Conservation (phyloP, 2,797 vertebrate species). For the Otolemur crassicaudatus region DNA sequence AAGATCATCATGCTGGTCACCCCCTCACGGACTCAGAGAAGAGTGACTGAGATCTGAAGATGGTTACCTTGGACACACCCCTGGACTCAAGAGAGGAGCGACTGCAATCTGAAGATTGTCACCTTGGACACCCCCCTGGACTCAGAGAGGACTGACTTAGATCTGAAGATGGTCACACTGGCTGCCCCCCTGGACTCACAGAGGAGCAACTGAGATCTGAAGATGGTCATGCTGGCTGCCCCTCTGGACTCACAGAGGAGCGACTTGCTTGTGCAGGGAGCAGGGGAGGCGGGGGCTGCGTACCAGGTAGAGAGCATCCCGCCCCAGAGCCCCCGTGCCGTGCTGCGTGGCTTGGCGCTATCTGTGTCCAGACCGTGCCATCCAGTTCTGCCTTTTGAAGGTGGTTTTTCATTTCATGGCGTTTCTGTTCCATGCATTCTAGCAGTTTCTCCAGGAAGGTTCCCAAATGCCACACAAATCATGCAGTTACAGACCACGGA, state of each 20-base stretch:
- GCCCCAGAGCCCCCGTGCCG: no score
- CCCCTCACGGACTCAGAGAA: no score
- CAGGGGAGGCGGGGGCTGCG: rapidly evolving
- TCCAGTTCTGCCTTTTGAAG: background rate
- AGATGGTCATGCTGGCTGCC: rapidly evolving
- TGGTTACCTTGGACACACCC: no score
- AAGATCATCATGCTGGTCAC: rapidly evolving
- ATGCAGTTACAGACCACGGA: background rate
- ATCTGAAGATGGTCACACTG: no score
- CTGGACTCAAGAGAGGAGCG: no score
- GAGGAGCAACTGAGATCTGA: background rate
- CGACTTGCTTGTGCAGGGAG: background rate
- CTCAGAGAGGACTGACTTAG: no score
- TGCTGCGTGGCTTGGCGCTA: rapidly evolving
- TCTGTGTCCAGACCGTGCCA: background rate
- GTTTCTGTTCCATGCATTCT: background rate
- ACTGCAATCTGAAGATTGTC: no score
- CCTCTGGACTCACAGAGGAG: rapidly evolving
- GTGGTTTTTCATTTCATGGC: background rate
- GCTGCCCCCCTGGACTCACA: no score
- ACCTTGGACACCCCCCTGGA: no score
- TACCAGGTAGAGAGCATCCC: rapidly evolving
- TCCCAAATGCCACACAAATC: no score
- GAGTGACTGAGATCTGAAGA: no score
- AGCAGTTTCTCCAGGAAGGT: background rate